Evolutionary conservation across 2,888 invertebrate species (phyloP).

Genomic region (Isotomurus palustris): DNA sequence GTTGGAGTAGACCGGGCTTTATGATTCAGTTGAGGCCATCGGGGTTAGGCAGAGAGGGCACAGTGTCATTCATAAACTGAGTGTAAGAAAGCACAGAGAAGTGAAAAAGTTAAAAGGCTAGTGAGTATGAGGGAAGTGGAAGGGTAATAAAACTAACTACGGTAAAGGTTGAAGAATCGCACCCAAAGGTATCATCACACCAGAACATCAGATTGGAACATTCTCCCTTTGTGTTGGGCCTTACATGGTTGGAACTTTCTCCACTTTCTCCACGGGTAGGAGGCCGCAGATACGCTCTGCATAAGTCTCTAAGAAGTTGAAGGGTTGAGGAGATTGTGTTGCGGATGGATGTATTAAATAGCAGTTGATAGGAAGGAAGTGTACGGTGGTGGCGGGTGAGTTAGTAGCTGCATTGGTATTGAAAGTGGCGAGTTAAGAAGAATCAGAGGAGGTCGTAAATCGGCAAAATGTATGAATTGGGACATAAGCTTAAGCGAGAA

Average conservation of each 20-base stretch:
- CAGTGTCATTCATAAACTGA: too few species aligned
- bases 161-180: constrained; percentile 44
- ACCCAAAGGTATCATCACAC: constrained; percentile 45
- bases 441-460: constrained; percentile 45
- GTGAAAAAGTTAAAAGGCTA: too few species aligned
- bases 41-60: too few species aligned
- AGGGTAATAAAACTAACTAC: constrained; percentile 31
- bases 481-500: constrained; percentile 42
- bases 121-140: constrained; percentile 14
- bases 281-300: too few species aligned
- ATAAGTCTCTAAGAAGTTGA: too few species aligned
- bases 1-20: too few species aligned
- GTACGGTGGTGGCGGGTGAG: neutral
- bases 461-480: constrained; percentile 45
- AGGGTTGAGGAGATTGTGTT: too few species aligned
- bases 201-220: constrained; percentile 36
- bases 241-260: too few species aligned
- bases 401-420: neutral
- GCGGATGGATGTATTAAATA: constrained; percentile 6
- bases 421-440: constrained; percentile 12
- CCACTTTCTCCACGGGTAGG: too few species aligned
- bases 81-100: too few species aligned
- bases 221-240: too few species aligned
- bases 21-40: too few species aligned
- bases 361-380: neutral